Percentiles rank a stretch among this genome's conserved stretches.
Conservation (phyloP, 2,888 invertebrate species). For the Acrobeloides nanus region DNA sequence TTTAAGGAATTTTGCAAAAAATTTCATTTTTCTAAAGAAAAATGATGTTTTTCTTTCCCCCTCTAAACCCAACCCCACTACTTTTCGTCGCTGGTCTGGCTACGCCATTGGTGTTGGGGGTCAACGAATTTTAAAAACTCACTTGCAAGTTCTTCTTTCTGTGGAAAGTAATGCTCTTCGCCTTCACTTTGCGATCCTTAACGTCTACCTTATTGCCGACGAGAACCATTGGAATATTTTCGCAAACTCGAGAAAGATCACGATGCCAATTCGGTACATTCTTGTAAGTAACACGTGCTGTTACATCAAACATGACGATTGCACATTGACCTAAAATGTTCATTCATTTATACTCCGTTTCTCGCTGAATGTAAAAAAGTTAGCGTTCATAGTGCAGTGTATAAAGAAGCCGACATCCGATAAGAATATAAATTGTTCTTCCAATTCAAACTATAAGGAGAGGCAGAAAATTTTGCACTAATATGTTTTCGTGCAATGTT, state of each 20-base stretch:
- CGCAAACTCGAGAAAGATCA: constrained; percentile 95
- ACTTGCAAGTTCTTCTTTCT: constrained; percentile 98
- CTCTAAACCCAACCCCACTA: constrained; percentile 1
- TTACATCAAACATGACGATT: constrained; percentile 99
- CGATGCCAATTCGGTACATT: constrained; percentile 99
- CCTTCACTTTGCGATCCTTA: constrained; percentile 98
- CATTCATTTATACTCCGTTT: not conserved
- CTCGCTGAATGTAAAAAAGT: no score
- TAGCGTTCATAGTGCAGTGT: no score
- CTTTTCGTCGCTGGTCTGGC: not conserved
- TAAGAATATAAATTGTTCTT: no score
- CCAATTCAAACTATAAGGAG: no score
- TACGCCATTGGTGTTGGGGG: not conserved
- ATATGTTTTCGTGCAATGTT: no score
- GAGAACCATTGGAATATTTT: constrained; percentile 99
- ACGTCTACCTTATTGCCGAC: constrained; percentile 99
- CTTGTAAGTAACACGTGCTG: constrained; percentile 97
- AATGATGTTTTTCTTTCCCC: constrained; percentile 2
- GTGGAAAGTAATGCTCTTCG: constrained; percentile 97
- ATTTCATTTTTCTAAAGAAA: constrained; percentile 1
- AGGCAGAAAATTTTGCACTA: no score
- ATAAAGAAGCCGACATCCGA: no score
- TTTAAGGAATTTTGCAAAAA: no score
- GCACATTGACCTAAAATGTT: constrained; percentile 65
- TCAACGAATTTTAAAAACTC: constrained; percentile 29